phyloP scores from a whole-genome alignment of 2,888 invertebrate genomes.

The Leucophora obtusa region DNA sequence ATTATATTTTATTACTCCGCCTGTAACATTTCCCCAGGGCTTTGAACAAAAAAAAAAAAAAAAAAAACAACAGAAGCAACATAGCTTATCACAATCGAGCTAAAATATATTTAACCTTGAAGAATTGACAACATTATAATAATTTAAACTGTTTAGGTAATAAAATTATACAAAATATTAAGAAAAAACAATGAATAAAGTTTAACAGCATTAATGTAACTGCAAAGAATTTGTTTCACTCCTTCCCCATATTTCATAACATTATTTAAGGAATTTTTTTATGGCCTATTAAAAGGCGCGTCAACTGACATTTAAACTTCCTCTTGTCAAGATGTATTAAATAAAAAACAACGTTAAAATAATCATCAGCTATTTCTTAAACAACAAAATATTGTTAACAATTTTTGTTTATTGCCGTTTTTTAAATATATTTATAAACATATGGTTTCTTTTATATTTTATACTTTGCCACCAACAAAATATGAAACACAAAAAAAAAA shows the following conservation, averaged over 20 bases:
- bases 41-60: background rate
- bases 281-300: slow-evolving; percentile 54
- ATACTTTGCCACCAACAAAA: background rate
- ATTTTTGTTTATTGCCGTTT: slow-evolving; percentile 49
- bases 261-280: slow-evolving; percentile 45
- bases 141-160: slow-evolving; percentile 49
- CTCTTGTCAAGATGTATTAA: slow-evolving; percentile 25
- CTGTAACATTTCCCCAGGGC: slow-evolving; percentile 15
- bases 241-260: background rate
- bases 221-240: background rate
- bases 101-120: slow-evolving; percentile 40
- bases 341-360: slow-evolving; percentile 24
- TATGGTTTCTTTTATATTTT: slow-evolving; percentile 26
- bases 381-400: slow-evolving; percentile 49
- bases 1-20: slow-evolving; percentile 44
- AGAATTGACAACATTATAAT: slow-evolving; percentile 44
- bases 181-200: background rate
- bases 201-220: slow-evolving; percentile 3
- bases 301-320: slow-evolving; percentile 56
- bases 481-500: slow-evolving; percentile 1
- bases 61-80: slow-evolving; percentile 13
- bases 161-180: slow-evolving; percentile 44
- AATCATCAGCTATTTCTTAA: slow-evolving; percentile 45
- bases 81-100: slow-evolving; percentile 16
- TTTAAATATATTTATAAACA: slow-evolving; percentile 4